Evolutionary conservation across 1,140 invertebrate genomes (phyloP).

Genomic region (Coelopa frigida): DNA sequence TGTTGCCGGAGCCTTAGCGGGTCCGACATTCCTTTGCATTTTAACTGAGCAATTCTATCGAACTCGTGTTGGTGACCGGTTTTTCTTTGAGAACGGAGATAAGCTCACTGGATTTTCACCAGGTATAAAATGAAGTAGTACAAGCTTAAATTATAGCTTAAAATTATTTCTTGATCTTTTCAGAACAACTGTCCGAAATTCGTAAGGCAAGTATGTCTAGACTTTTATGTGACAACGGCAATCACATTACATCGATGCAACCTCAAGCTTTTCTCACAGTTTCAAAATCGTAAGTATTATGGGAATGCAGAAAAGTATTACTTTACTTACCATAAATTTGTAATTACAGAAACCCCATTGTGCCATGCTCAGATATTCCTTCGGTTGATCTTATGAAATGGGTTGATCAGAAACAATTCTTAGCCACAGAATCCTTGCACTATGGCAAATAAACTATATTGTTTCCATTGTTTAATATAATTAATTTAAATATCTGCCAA

Average conservation of each 20-base stretch:
- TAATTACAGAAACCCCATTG: conserved; percentile 58
- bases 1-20: conserved; percentile 69
- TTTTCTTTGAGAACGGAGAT: conserved; percentile 72
- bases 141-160: conserved; percentile 2
- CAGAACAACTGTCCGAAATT: conserved; percentile 80
- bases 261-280: conserved; percentile 54
- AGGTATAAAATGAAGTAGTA: conserved; percentile 47
- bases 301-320: not conserved
- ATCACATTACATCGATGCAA: conserved; percentile 68
- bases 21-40: conserved; percentile 89
- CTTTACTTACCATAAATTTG: conserved; percentile 14
- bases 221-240: conserved; percentile 81
- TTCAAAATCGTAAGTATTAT: conserved; percentile 50
- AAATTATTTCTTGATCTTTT: conserved; percentile 22
- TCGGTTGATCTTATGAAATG: conserved; percentile 57
- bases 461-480: no score
- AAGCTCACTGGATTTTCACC: conserved; percentile 61
- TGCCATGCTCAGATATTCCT: conserved; percentile 59
- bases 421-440: no score
- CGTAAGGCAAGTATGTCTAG: conserved; percentile 73
- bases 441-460: no score
- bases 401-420: conserved; percentile 44
- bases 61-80: conserved; percentile 74
- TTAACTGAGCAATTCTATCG: conserved; percentile 81
- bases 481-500: no score